Conservation (phyloP, 2,113 vertebrate species). For the Cygnus atratus region DNA sequence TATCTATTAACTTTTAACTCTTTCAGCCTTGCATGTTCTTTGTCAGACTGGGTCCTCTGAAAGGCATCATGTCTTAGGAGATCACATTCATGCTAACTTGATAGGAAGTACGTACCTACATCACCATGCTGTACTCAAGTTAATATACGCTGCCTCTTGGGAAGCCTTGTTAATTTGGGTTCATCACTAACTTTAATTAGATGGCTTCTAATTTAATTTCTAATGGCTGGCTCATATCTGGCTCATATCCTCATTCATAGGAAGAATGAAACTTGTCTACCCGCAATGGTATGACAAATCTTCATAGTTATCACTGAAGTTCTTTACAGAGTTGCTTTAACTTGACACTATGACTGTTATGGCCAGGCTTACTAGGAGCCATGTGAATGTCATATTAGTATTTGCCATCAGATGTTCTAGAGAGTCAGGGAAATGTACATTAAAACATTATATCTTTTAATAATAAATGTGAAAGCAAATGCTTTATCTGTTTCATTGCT, state of each 20-base stretch:
- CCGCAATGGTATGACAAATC: background rate
- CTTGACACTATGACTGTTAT: background rate
- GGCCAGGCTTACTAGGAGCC: background rate
- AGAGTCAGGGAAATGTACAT: background rate
- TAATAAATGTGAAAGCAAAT: background rate
- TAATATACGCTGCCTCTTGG: background rate
- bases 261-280: background rate
- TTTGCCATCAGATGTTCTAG: background rate
- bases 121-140: background rate
- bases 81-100: background rate
- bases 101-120: background rate
- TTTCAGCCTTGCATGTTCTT: background rate
- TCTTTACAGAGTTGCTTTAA: background rate
- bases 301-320: background rate
- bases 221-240: background rate
- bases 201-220: slow-evolving; percentile 21
- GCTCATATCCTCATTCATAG: background rate
- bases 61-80: background rate
- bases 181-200: slow-evolving; percentile 51
- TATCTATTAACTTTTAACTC: background rate
- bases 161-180: slow-evolving; percentile 30
- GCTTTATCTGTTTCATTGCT: background rate
- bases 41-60: background rate
- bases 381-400: background rate
- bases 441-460: background rate